Evolutionary conservation across 1,140 invertebrate genomes (phyloP), one percentile per base, ranked within the genome.

Genomic region (Hermatobates lingyangjiaoensis): DNA sequence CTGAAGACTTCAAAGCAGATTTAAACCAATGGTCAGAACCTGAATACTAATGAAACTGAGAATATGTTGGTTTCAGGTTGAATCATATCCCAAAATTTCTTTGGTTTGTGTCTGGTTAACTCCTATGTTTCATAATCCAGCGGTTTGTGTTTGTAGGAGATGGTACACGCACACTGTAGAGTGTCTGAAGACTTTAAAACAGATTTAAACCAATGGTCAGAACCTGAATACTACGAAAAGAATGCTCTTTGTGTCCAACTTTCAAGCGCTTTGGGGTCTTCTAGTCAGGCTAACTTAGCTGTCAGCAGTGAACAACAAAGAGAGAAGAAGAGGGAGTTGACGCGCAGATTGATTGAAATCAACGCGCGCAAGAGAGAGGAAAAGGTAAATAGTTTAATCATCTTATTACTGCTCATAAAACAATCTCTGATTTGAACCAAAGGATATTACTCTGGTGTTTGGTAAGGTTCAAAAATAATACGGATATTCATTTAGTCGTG

Each of bases 311-410:
- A 90, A 62, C 86, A 90, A 62, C 85, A 87, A 64, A 82, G 82
- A 61, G 86, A 90, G 65, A 73, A 84, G 57, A 79, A 87, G 55
- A 78, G 81, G 26, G 87, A 92, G 64, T 72, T 90, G 56, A 84
- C 86, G 0, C 68, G 77, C 45, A 71, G 87, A 51, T 68, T 92
- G 23, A 71, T 84, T 51, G 86, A 89, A 68, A 87, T 88, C 40
- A 88, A 89, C 65, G 83, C 84, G 2, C 75, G 83, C 27, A 87
- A 88, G 67, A 64, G 84, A 46, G 83, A 88, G 63, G 85, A 89
- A 65, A 74, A 80, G 59, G 73, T 76, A 60, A 59, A 2, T 18
- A 10, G 1, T 45, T 20, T 44, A 45, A 26, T 50, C 42, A 12
- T 46, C n/a, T n/a, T n/a, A n/a, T n/a, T n/a, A n/a, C n/a, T n/a